phyloP scores from a whole-genome alignment of 1,140 invertebrate species.

The Thrips palmi region DNA sequence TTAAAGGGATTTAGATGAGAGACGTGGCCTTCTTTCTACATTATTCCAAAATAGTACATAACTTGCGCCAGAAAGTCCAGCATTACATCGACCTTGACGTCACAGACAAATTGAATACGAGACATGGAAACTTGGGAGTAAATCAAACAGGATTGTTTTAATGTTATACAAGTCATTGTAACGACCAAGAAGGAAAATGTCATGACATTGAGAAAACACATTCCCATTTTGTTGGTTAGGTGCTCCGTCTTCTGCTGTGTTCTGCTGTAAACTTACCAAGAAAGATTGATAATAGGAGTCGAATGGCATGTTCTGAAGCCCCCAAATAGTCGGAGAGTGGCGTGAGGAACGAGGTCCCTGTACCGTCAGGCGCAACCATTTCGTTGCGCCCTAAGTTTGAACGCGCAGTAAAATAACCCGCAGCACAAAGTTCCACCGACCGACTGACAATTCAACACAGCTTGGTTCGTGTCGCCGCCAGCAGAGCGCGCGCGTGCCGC shows the following conservation, averaged over 20 bases:
- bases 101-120: no score
- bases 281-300: conserved; percentile 46
- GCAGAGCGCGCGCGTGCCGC: background rate
- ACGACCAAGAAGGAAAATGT: background rate
- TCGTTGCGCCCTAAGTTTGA: conserved; percentile 3
- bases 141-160: no score
- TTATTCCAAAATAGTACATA: no score
- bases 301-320: conserved; percentile 38
- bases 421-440: background rate
- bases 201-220: conserved; percentile 5
- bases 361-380: background rate
- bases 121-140: no score
- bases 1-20: no score
- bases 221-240: conserved; percentile 9
- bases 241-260: conserved; percentile 1
- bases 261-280: conserved; percentile 31
- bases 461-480: background rate
- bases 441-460: background rate
- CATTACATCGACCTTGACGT: no score
- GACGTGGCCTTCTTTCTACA: conserved; percentile 4
- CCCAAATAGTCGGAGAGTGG: conserved; percentile 23
- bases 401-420: background rate
- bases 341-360: background rate
- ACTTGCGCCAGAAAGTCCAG: no score
- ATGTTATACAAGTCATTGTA: background rate